Evolutionary conservation across 2,113 vertebrate genomes (phyloP).

Genomic region (Peromyscus californicus): DNA sequence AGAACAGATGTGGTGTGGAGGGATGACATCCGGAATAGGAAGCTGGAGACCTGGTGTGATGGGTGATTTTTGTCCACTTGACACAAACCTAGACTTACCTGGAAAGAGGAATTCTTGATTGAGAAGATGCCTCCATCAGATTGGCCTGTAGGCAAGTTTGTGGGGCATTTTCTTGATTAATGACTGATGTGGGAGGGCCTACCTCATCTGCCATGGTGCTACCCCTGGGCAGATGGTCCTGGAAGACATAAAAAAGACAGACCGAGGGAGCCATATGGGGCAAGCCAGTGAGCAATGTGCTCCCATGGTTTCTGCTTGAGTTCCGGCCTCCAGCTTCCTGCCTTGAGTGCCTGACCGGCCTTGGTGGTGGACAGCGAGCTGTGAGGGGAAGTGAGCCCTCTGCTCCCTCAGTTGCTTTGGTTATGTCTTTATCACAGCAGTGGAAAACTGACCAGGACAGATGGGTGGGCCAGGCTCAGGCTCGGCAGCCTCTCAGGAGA

Average conservation of each 20-base stretch:
- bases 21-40: background rate
- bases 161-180: background rate
- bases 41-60: background rate
- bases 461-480: background rate
- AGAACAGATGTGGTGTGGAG: background rate
- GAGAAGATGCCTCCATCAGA: background rate
- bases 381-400: background rate
- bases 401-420: background rate
- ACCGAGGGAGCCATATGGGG: no score
- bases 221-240: background rate
- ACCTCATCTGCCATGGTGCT: background rate
- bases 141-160: background rate
- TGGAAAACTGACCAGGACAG: background rate
- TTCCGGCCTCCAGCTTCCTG: background rate
- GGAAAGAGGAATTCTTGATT: background rate
- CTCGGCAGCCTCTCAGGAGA: background rate
- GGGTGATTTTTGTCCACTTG: background rate
- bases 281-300: background rate
- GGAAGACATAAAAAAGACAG: background rate
- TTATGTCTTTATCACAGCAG: background rate
- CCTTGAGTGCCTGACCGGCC: background rate
- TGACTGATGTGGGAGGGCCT: background rate
- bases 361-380: background rate
- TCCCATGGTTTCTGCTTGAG: background rate
- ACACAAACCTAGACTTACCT: background rate